A percentile compares a stretch with the other conserved stretches of the same genome.
These are phyloP conservation scores for Caerostris extrusa DNA, from an alignment of 1,140 invertebrate species.

Conservation along the genomic window DNA sequence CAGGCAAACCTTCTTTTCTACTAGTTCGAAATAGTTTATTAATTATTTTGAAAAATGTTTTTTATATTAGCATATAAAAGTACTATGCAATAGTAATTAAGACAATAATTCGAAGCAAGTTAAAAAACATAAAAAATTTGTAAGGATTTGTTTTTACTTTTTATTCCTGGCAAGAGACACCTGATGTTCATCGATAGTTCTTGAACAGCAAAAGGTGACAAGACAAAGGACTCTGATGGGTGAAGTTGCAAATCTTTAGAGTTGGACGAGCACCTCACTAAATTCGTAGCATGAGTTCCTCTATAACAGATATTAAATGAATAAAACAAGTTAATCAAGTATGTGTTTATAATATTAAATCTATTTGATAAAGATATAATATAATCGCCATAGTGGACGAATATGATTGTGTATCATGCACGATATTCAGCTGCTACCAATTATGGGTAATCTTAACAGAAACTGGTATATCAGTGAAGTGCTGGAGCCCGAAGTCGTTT, in stretches of 20 bases:
- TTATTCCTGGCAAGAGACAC: conserved; percentile 64
- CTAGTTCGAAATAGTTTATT: no score
- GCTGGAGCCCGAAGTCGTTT: no score
- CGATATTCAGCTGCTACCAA: no score
- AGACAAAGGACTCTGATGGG: conserved; percentile 60
- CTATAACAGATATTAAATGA: not conserved
- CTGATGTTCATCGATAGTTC: conserved; percentile 65
- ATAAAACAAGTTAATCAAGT: not conserved
- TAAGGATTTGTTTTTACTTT: conserved; percentile 47
- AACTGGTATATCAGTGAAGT: no score
- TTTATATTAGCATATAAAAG: no score
- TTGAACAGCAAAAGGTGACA: conserved; percentile 73
- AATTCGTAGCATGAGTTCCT: conserved; percentile 67
- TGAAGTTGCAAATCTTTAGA: conserved; percentile 55
- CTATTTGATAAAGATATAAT: no score
- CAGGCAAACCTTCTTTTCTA: no score
- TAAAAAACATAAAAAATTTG: not conserved
- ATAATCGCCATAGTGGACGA: no score
- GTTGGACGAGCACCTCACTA: conserved; percentile 62
- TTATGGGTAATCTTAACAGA: no score
- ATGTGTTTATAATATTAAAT: no score
- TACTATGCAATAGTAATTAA: not conserved
- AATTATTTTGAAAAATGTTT: no score
- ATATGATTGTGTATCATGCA: no score
- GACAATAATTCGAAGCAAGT: not conserved